A percentile compares a stretch with the other conserved stretches of the same genome.
These are phyloP conservation scores for Plemyria rubiginata DNA, from an alignment of 2,888 invertebrate species.

Conservation along the genomic window DNA sequence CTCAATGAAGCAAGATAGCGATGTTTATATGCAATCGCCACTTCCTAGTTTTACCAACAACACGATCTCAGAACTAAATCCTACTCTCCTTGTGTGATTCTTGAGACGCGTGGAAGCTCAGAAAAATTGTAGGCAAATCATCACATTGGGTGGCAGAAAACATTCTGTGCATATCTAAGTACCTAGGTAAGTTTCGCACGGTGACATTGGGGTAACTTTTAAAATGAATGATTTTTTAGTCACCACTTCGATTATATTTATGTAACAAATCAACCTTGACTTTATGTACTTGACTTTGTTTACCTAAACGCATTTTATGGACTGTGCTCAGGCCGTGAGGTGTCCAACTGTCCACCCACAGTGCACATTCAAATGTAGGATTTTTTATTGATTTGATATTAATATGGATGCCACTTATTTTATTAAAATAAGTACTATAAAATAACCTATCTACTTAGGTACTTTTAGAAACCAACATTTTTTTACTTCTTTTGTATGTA, in stretches of 20 bases:
- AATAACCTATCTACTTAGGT: no score
- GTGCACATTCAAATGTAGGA: not conserved
- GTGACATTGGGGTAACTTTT: slow-evolving; percentile 45
- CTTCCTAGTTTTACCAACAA: slow-evolving; percentile 3
- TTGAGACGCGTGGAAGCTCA: no score
- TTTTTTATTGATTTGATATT: no score
- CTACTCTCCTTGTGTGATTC: no score
- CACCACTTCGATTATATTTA: slow-evolving; percentile 31
- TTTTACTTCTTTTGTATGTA: no score
- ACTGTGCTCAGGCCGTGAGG: slow-evolving; percentile 28
- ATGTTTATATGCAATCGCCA: slow-evolving; percentile 17
- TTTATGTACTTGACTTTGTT: slow-evolving; percentile 39
- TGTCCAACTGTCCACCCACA: slow-evolving; percentile 38
- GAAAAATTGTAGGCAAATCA: no score
- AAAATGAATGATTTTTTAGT: slow-evolving; percentile 46
- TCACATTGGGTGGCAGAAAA: no score
- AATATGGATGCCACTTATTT: no score
- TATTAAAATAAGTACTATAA: no score
- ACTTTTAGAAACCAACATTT: no score
- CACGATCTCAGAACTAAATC: not conserved
- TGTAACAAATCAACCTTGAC: slow-evolving; percentile 46
- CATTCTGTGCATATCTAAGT: not conserved
- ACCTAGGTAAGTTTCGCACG: slow-evolving; percentile 35
- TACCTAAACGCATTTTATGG: slow-evolving; percentile 33
- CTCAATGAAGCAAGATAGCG: slow-evolving; percentile 17